Base-by-base conservation (phyloP, 53 echinoderm and acorn worm species). In the Patiria pectinifera region DNA sequence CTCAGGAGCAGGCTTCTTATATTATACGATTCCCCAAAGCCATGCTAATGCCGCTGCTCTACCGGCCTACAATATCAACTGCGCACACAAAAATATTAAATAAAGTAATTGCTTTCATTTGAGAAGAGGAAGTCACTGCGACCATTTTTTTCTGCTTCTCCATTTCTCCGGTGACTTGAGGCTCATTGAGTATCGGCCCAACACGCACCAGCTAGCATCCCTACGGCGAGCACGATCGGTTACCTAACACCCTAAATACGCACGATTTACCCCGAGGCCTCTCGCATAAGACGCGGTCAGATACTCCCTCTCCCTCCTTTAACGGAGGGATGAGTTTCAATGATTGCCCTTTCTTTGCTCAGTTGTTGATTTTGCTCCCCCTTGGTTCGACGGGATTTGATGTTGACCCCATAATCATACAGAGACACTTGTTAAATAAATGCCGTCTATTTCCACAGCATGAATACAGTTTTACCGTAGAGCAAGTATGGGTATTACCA, bases 51-150 rank as follows among this genome's bases (percentile, higher is more conserved):
- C 90, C 81, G 80, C 53, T 53, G 5, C 13, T 7, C 80, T 22
- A 69, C 44, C 81, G 90, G 48, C 84, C 43, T 43, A 84, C 48
- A 83, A 83, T 84, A 84, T 84, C 62, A 84, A 80, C 80, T 24
- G 80, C 8, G 8, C 53, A 53, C 53, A 53, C 53, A 79, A 47
- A 46, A 70, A 80, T 90, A 90, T 90, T 63, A 90, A 90, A 90
- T 80, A 90, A 84, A 90, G 90, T 90, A 90, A 90, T 90, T 90
- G 90, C 90, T 90, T 90, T 81, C 69, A 63, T 90, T 90, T 80
- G 6, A 53, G 53, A 18, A 15, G 90, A 80, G 58, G 9, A 69
- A 69, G 80, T 80, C 80, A 66, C 77, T 45, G 77, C 21, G 77
- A 59, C 62, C 35, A 35, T 62, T 78, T 66, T 66, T 35, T 25